Evolutionary conservation across 2,113 vertebrate genomes (phyloP).

Genomic region (Ivindomyrus marchei): DNA sequence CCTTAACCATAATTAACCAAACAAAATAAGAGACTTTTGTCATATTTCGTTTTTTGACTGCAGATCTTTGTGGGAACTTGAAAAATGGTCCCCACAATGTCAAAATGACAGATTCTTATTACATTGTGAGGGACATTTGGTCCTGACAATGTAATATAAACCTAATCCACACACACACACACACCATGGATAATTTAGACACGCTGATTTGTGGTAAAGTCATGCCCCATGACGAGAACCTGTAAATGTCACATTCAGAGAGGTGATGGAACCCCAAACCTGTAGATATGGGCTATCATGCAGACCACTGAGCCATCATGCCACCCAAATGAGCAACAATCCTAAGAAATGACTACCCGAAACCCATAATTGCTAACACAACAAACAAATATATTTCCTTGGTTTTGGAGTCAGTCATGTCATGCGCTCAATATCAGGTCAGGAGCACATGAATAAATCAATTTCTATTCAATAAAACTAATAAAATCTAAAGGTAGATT

Average conservation of each 20-base stretch:
- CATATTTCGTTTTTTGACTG: too few relatives aligned
- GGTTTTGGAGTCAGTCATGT: neutral
- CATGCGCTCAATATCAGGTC: neutral
- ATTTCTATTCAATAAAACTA: neutral
- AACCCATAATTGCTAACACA: neutral
- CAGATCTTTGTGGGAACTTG: too few relatives aligned
- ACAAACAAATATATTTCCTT: neutral
- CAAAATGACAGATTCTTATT: too few relatives aligned
- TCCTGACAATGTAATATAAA: too few relatives aligned
- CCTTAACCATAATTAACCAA: neutral
- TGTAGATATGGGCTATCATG: neutral
- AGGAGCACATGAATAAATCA: neutral
- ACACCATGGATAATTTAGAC: neutral
- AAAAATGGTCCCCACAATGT: too few relatives aligned
- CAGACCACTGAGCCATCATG: neutral
- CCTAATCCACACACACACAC: neutral
- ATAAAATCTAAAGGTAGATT: neutral
- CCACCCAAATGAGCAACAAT: neutral
- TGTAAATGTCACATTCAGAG: neutral
- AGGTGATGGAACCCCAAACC: neutral
- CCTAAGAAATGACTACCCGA: neutral
- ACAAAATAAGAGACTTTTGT: too few relatives aligned
- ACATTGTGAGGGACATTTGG: too few relatives aligned
- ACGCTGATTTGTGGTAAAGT: neutral
- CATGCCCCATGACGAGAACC: neutral